Conservation (phyloP, 2,113 vertebrate genomes). For the Drymodes brunneopygia region DNA sequence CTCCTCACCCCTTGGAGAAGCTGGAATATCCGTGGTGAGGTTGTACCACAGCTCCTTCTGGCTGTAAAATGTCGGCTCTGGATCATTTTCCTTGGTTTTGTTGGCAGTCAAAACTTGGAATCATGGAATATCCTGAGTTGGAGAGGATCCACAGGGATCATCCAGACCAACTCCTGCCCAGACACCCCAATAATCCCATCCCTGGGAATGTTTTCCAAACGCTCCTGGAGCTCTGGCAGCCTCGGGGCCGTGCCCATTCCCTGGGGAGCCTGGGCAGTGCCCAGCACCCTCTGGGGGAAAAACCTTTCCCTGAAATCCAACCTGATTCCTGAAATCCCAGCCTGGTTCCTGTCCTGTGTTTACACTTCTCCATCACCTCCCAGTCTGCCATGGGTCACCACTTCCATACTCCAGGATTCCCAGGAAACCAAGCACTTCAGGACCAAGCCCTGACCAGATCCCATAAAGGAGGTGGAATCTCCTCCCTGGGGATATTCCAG, state of each 20-base stretch:
- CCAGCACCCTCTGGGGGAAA: background rate
- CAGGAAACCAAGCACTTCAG: background rate
- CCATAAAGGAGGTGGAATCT: background rate
- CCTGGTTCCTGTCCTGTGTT: background rate
- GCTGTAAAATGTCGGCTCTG: background rate
- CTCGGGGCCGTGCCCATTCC: background rate
- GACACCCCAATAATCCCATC: background rate
- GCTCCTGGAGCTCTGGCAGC: background rate
- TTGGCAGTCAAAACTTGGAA: background rate
- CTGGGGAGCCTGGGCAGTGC: background rate
- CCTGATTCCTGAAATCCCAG: background rate
- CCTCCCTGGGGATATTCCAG: background rate
- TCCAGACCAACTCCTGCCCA: background rate
- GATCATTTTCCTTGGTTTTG: background rate
- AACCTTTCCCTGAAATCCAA: background rate
- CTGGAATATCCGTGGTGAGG: rapidly evolving
- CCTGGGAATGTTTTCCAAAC: rapidly evolving
- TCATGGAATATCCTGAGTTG: background rate
- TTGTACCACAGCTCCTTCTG: background rate
- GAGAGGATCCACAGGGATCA: background rate
- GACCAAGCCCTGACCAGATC: background rate
- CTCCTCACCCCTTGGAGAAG: background rate
- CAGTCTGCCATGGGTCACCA: background rate
- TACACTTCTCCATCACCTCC: background rate
- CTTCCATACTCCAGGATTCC: background rate